These are phyloP conservation scores for Peromyscus polionotus DNA, from an alignment of 2,113 vertebrate species.

Conservation along the genomic window DNA sequence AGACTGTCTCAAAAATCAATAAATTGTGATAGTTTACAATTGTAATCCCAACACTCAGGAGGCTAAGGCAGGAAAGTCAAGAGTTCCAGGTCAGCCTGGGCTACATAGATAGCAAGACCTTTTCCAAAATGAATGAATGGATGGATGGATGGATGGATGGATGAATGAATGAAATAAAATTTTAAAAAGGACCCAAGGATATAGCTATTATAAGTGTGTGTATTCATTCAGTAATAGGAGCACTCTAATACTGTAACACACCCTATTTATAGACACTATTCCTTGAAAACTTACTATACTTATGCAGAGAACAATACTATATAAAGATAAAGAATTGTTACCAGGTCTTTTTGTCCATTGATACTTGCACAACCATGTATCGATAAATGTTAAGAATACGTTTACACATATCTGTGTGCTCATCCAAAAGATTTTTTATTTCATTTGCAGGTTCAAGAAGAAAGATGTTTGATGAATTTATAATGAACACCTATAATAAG, in stretches of 20 bases:
- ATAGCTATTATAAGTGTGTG: not conserved
- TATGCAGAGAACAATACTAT: conserved; percentile 28
- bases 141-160: no score
- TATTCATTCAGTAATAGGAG: conserved; percentile 39
- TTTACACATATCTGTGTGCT: conserved; percentile 99
- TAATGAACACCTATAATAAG: conserved; percentile 94
- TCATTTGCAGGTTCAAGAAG: conserved; percentile 98
- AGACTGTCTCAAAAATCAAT: not conserved
- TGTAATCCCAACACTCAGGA: not conserved
- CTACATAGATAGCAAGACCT: no score
- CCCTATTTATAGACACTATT: not conserved
- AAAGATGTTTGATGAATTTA: conserved; percentile 98
- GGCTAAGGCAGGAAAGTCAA: not conserved
- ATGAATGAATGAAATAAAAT: no score
- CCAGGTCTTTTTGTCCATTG: conserved; percentile 99
- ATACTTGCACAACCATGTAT: conserved; percentile 98
- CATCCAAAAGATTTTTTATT: conserved; percentile 95
- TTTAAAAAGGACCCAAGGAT: no score
- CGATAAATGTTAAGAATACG: conserved; percentile 99
- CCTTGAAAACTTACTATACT: conserved; percentile 51
- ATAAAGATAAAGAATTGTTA: conserved; percentile 85
- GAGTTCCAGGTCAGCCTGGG: not conserved
- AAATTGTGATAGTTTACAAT: not conserved
- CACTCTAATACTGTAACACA: not conserved
- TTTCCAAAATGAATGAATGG: no score